Conservation (phyloP, 2,797 vertebrate species). For the Enteromius mattozi region DNA sequence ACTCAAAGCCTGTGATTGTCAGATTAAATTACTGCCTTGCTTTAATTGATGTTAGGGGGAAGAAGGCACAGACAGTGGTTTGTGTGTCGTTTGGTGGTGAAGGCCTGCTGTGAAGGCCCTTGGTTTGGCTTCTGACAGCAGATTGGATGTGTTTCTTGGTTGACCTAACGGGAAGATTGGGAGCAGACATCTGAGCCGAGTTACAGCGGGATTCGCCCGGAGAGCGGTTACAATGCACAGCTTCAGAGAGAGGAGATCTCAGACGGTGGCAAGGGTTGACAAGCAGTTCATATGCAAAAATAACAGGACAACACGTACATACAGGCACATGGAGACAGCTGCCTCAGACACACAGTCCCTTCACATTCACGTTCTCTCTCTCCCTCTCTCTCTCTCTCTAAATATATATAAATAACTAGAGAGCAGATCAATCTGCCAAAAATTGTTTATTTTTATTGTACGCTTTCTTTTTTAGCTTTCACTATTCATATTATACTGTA, state of each 20-base stretch:
- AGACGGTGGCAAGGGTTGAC: slow-evolving; percentile 32
- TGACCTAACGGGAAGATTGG: slow-evolving; percentile 99
- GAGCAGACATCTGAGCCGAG: slow-evolving; percentile 85
- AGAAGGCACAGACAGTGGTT: slow-evolving; percentile 51
- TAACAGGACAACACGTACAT: slow-evolving; percentile 21
- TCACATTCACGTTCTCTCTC: not conserved
- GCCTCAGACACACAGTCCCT: slow-evolving; percentile 5
- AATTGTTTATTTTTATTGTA: not conserved
- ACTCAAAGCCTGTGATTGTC: slow-evolving; percentile 90
- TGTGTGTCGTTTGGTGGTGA: slow-evolving; percentile 65
- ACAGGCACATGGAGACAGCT: slow-evolving; percentile 50
- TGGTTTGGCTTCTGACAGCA: slow-evolving; percentile 69
- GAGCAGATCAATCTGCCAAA: not conserved
- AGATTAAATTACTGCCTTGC: slow-evolving; percentile 88
- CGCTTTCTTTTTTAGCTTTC: not conserved
- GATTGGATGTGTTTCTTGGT: slow-evolving; percentile 92
- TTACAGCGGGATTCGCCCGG: slow-evolving; percentile 53
- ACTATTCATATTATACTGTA: not conserved
- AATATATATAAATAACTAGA: slow-evolving; percentile 9
- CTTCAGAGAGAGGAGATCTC: slow-evolving; percentile 61
- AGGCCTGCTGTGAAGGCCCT: slow-evolving; percentile 57
- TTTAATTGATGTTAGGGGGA: slow-evolving; percentile 58
- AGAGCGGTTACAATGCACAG: slow-evolving; percentile 62
- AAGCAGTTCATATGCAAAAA: slow-evolving; percentile 42
- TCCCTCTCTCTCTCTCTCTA: not conserved